A percentile compares a stretch with the other conserved stretches of the same genome.
Evolutionary conservation across 2,888 invertebrate genomes (phyloP).

Genomic region (Argyra leucocephala): DNA sequence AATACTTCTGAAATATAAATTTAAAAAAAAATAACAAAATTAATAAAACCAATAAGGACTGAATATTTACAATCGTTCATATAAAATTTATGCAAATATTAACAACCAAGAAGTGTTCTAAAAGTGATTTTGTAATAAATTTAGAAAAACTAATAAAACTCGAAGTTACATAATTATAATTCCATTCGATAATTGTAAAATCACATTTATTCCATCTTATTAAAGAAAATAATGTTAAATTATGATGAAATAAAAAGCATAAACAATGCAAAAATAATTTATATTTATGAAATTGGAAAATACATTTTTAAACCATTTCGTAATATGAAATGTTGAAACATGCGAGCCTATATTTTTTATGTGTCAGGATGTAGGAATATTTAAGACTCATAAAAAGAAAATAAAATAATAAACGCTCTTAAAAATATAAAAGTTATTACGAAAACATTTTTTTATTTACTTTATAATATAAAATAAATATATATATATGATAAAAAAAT

Average conservation of each 20-base stretch:
- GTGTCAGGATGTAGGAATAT: background rate
- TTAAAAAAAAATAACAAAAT: no score
- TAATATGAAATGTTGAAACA: background rate
- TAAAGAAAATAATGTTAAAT: background rate
- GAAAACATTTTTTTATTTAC: conserved; percentile 24
- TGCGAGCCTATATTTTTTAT: background rate
- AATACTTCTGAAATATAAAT: no score
- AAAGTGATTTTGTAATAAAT: conserved; percentile 11
- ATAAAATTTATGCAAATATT: background rate
- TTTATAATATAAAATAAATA: conserved; percentile 20
- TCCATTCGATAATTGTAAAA: background rate
- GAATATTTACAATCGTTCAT: background rate
- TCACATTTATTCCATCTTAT: background rate
- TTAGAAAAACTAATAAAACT: background rate
- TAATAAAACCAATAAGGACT: background rate
- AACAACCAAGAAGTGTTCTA: conserved; percentile 10
- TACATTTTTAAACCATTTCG: background rate
- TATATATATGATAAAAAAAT: conserved; percentile 24
- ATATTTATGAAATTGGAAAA: background rate
- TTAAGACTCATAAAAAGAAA: background rate
- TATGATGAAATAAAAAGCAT: background rate
- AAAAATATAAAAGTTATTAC: conserved; percentile 8
- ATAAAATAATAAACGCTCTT: background rate
- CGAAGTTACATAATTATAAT: background rate
- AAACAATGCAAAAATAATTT: background rate